Base-by-base conservation (phyloP, 1,140 invertebrate genomes). In the Magallana gigas region DNA sequence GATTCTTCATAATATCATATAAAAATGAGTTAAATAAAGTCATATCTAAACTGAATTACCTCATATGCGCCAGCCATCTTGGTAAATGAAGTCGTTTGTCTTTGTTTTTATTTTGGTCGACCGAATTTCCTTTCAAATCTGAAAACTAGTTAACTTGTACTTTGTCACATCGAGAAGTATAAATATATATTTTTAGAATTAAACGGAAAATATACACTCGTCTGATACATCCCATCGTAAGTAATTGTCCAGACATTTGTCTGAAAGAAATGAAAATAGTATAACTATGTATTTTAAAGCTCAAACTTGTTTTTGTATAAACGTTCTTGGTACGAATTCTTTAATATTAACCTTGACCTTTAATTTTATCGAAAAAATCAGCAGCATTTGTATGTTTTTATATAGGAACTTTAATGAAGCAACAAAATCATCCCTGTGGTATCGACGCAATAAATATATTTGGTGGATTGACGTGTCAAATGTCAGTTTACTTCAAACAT, bases 11-110 rank as follows among this genome's bases (percentile, higher is more conserved):
- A 48, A 48, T 48, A 5, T 48, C 5, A 48, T 48, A 48, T 48
- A 48, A 48, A 48, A 48, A 48, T 48, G 36, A 48, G 36, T 48
- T 4, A 5, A 2, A 48, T 48, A 2, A 48, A 48, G 36, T 48
- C 36, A 48, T 48, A 23, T 23, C 23, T 23, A 23, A 23, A 23
- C 5, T 48, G 0, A 48, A 48, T 48, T 0, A 85, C 84, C 84
- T 85, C 84, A 16, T 85, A 85, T 16, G 68, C 62, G 58, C 84
- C 84, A n/a, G 84, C 84, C 84, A 85, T 85, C 62, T 82, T 82
- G 6, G 8, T 82, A n/a, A n/a, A 57, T 23, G 23, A 23, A 23
- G 23, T 23, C 0, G 23, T 23, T 23, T 23, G 23, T 12, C 58
- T 68, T 68, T 62, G 23, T 29, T 48, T 48, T 36, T 57, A 84